A percentile compares a stretch with the other conserved stretches of the same genome.
phyloP scores from a whole-genome alignment of 2,113 vertebrate genomes.

The Odontesthes bonariensis region DNA sequence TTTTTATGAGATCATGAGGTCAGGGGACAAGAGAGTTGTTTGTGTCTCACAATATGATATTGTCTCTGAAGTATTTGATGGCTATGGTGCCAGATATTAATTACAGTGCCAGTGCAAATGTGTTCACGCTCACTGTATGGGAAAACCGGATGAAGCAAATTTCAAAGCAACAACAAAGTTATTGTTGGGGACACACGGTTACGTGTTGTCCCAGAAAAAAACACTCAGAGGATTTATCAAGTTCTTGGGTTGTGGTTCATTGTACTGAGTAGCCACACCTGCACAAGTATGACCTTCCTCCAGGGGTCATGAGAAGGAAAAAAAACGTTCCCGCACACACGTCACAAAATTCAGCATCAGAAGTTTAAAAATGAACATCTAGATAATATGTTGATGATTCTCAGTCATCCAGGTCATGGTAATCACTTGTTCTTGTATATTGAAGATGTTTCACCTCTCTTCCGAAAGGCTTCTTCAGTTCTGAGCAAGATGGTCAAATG shows the following conservation, averaged over 20 bases:
- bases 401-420: too few relatives aligned
- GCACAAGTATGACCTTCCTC: not conserved
- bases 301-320: not conserved
- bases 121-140: too few relatives aligned
- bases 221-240: not conserved
- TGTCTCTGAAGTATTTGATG: slow-evolving; percentile 49
- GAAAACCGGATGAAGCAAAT: too few relatives aligned
- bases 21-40: slow-evolving; percentile 53
- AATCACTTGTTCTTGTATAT: too few relatives aligned
- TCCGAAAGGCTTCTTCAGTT: too few relatives aligned
- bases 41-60: slow-evolving; percentile 55
- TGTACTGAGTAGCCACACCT: too few relatives aligned
- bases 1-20: slow-evolving; percentile 51
- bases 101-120: not conserved
- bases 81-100: slow-evolving; percentile 26
- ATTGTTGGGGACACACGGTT: not conserved
- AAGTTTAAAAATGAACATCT: not conserved
- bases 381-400: too few relatives aligned
- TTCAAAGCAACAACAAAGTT: too few relatives aligned
- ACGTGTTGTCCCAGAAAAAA: not conserved
- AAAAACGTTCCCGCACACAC: not conserved
- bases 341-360: not conserved
- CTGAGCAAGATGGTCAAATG: too few relatives aligned
- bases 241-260: not conserved
- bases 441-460: too few relatives aligned